A percentile compares a stretch with the other conserved stretches of the same genome.
Evolutionary conservation across 2,113 vertebrate genomes (phyloP).

Genomic region (Sorex araneus): DNA sequence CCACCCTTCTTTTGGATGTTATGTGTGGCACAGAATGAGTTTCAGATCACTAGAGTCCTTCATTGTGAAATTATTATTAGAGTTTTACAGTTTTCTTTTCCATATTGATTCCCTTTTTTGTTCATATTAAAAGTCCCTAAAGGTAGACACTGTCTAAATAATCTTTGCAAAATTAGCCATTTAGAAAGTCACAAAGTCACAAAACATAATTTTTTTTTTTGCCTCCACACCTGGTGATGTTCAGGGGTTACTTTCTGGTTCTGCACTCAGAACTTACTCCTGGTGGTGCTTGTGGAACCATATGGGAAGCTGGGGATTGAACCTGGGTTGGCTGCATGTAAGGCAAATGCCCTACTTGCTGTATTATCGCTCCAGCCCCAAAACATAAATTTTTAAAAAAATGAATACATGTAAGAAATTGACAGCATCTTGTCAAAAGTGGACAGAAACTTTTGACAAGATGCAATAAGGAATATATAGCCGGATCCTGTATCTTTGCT

Average conservation of each 20-base stretch:
- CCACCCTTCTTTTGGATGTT: not conserved
- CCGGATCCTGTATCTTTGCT: not conserved
- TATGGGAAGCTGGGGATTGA: too few relatives aligned
- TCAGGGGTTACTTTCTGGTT: too few relatives aligned
- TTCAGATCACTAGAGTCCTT: not conserved
- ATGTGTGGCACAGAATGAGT: not conserved
- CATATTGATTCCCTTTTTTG: not conserved
- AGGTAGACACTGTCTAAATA: constrained; percentile 24
- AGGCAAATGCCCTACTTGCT: not conserved
- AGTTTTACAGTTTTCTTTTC: constrained; percentile 10
- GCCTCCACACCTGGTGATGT: not conserved
- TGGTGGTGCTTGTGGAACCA: too few relatives aligned
- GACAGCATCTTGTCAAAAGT: not conserved
- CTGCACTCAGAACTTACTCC: too few relatives aligned
- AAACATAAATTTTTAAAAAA: too few relatives aligned
- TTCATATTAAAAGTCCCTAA: not conserved
- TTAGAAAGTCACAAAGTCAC: constrained; percentile 20
- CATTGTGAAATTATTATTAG: constrained; percentile 18
- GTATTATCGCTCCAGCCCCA: too few relatives aligned
- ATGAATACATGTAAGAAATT: not conserved
- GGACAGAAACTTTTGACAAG: not conserved
- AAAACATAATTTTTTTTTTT: not conserved
- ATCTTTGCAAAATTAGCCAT: not conserved
- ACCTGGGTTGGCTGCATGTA: too few relatives aligned
- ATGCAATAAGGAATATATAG: not conserved